phyloP scores from a whole-genome alignment of 2,888 invertebrate species.

The Lomographa bimaculata region DNA sequence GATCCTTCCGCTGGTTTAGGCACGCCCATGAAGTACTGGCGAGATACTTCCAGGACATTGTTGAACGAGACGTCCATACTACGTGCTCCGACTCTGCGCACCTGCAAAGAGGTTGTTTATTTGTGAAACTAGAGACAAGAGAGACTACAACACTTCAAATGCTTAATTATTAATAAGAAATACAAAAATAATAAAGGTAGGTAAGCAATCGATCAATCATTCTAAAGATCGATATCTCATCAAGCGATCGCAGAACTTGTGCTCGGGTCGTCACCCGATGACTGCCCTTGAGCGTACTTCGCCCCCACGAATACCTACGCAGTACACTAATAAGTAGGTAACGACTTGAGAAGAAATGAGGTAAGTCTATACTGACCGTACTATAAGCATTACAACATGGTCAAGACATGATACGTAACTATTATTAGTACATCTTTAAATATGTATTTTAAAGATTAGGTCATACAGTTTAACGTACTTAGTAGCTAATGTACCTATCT shows the following conservation, averaged over 20 bases:
- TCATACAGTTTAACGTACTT: too few species aligned
- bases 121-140: too few species aligned
- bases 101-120: constrained; percentile 59
- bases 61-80: constrained; percentile 90
- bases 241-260: constrained; percentile 7
- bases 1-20: constrained; percentile 81
- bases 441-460: too few species aligned
- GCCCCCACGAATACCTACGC: constrained; percentile 60
- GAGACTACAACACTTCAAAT: too few species aligned
- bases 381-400: too few species aligned
- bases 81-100: constrained; percentile 58
- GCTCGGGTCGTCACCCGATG: constrained; percentile 68
- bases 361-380: constrained; percentile 1
- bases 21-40: constrained; percentile 92
- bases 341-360: constrained; percentile 8
- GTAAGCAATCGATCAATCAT: constrained; percentile 2
- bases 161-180: too few species aligned
- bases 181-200: constrained; percentile 1
- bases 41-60: constrained; percentile 92
- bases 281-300: constrained; percentile 76
- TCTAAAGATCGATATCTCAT: constrained; percentile 8
- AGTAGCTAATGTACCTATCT: too few species aligned
- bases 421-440: too few species aligned
- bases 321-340: constrained; percentile 6
- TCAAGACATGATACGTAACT: too few species aligned